Conservation (phyloP, 1,140 invertebrate genomes). For the Pissodes strobi region DNA sequence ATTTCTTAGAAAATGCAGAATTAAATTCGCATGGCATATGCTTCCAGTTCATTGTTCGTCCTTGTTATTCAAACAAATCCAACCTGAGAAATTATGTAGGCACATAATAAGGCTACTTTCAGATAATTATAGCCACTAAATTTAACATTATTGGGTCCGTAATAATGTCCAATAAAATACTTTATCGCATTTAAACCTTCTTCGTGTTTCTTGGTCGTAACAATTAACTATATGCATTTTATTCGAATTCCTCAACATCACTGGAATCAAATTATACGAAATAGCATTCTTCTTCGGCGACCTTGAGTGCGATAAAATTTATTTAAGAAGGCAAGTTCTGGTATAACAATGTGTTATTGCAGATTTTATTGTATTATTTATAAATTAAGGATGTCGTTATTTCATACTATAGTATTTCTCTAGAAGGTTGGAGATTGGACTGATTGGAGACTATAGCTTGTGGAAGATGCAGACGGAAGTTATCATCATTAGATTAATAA, state of each 20-base stretch:
- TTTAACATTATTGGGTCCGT: background rate
- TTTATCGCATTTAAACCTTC: background rate
- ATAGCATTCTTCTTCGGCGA: slow-evolving; percentile 10
- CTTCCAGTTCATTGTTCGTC: slow-evolving; percentile 12
- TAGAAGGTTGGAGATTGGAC: too few species aligned
- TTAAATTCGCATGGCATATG: background rate
- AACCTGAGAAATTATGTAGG: background rate
- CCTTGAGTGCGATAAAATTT: background rate
- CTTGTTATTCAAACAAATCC: slow-evolving; percentile 5
- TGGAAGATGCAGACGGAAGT: too few species aligned
- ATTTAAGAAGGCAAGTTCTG: background rate
- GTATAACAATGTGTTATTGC: background rate
- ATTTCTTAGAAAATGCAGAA: background rate
- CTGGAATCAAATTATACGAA: background rate
- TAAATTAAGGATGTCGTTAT: slow-evolving; percentile 2
- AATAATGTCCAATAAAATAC: slow-evolving; percentile 6
- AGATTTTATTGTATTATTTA: slow-evolving; percentile 4
- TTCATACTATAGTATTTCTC: too few species aligned
- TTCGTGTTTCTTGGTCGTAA: background rate
- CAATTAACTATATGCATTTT: slow-evolving; percentile 14
- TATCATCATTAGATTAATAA: too few species aligned
- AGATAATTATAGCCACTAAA: slow-evolving; percentile 7
- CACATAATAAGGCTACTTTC: background rate
- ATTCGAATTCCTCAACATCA: slow-evolving; percentile 8
- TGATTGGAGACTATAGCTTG: too few species aligned